Conservation (phyloP, 1,140 invertebrate species). For the Trichonephila clavipes region DNA sequence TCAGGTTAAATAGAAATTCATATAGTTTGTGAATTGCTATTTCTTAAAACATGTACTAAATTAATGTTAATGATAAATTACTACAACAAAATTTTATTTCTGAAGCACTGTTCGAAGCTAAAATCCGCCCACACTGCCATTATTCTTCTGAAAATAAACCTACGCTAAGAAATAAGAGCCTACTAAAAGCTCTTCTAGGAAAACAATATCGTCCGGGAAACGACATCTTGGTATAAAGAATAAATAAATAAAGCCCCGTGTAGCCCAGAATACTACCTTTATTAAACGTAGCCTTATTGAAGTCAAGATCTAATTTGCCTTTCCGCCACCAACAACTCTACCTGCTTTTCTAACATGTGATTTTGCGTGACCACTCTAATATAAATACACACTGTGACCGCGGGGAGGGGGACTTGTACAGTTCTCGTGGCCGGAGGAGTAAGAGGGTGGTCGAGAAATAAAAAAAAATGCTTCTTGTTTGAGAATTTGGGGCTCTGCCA, state of each 20-base stretch:
- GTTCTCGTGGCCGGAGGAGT: neutral
- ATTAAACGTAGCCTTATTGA: conserved; percentile 36
- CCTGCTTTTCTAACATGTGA: conserved; percentile 37
- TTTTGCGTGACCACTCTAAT: conserved; percentile 65
- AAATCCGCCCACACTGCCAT: neutral
- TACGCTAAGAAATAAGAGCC: neutral
- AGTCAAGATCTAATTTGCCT: conserved; percentile 58
- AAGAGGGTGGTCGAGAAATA: neutral
- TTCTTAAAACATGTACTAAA: no score
- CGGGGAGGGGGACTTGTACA: neutral
- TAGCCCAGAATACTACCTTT: conserved; percentile 54
- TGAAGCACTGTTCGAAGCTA: no score
- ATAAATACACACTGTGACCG: conserved; percentile 49
- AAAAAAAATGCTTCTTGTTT: conserved; percentile 30
- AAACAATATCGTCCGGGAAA: conserved; percentile 53
- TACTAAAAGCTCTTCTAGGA: conserved; percentile 60
- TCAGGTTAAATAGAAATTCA: no score
- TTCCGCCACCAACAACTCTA: conserved; percentile 18
- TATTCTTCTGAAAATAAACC: neutral
- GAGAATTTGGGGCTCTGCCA: conserved; percentile 55
- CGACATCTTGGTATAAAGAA: neutral
- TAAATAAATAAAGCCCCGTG: conserved; percentile 23
- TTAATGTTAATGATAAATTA: no score
- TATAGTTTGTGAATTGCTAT: no score
- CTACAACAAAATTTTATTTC: no score